These are phyloP conservation scores for Himalopsyche tibetana DNA, from an alignment of 2,888 invertebrate species.

Conservation along the genomic window DNA sequence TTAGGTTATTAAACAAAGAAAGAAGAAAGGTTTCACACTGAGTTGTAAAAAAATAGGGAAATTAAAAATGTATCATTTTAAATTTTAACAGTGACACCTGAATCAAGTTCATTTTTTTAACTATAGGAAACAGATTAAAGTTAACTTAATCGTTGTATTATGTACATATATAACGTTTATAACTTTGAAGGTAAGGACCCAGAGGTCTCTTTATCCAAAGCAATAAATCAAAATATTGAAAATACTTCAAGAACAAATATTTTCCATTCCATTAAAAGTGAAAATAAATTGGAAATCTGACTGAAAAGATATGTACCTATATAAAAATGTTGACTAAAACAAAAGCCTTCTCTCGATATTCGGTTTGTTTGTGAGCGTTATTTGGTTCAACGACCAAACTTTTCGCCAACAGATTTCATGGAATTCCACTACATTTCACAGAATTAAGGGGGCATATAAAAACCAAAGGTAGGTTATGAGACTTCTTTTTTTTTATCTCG, in stretches of 20 bases:
- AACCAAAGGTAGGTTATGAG: conserved; percentile 22
- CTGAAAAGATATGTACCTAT: neutral
- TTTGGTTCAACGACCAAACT: neutral
- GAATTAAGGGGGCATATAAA: conserved; percentile 20
- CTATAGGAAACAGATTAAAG: too few species aligned
- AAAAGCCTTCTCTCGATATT: neutral
- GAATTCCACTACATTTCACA: conserved; percentile 31
- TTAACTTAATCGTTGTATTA: too few species aligned
- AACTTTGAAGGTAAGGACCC: too few species aligned
- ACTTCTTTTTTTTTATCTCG: too few species aligned
- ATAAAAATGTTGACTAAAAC: conserved; percentile 21
- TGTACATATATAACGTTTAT: too few species aligned
- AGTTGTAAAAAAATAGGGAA: too few species aligned
- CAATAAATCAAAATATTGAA: conserved; percentile 20
- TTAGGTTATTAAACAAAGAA: too few species aligned
- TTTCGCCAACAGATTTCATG: conserved; percentile 15
- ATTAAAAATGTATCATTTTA: too few species aligned
- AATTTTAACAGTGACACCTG: too few species aligned
- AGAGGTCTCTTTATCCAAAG: too few species aligned
- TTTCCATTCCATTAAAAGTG: conserved; percentile 26
- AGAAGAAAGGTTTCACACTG: too few species aligned
- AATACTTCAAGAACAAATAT: conserved; percentile 25
- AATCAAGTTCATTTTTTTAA: too few species aligned
- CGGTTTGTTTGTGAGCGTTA: conserved; percentile 12
- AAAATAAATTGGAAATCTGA: conserved; percentile 11